Evolutionary conservation across 1,140 invertebrate species (phyloP).

Genomic region (Stratiolaelaps scimitus): DNA sequence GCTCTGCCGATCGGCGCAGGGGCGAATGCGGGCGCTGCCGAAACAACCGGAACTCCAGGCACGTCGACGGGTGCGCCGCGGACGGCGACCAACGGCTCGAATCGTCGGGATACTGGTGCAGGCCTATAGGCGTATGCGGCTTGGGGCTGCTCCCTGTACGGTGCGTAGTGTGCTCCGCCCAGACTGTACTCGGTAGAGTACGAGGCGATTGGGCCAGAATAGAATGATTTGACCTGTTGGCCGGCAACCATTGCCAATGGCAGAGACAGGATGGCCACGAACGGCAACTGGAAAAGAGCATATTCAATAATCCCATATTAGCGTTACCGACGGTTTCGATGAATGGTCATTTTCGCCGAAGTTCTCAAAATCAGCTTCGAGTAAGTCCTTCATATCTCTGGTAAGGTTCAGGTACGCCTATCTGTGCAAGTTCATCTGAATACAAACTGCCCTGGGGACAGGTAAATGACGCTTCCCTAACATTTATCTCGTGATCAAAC

Average conservation of each 20-base stretch:
- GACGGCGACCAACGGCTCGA: not conserved
- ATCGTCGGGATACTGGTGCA: not conserved
- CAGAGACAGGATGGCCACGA: not conserved
- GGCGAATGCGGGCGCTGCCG: not conserved
- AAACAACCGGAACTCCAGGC: not conserved
- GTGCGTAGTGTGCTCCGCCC: not conserved
- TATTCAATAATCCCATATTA: no score
- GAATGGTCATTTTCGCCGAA: no score
- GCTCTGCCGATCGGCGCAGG: not conserved
- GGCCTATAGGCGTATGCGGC: not conserved
- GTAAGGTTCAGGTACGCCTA: no score
- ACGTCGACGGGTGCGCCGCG: not conserved
- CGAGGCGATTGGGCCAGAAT: constrained; percentile 6
- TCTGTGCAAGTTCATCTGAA: no score
- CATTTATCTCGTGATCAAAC: no score
- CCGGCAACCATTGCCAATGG: not conserved
- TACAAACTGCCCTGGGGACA: no score
- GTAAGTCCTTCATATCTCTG: no score
- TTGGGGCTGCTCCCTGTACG: not conserved
- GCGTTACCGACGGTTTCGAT: no score
- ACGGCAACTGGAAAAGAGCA: not conserved
- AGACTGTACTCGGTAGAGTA: constrained; percentile 20
- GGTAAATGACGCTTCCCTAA: no score
- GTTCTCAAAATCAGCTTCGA: no score
- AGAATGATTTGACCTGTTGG: constrained; percentile 25